Percentiles rank a stretch among this genome's conserved stretches.
Conservation (phyloP, 1,140 invertebrate species). For the Leptopilina boulardi region DNA sequence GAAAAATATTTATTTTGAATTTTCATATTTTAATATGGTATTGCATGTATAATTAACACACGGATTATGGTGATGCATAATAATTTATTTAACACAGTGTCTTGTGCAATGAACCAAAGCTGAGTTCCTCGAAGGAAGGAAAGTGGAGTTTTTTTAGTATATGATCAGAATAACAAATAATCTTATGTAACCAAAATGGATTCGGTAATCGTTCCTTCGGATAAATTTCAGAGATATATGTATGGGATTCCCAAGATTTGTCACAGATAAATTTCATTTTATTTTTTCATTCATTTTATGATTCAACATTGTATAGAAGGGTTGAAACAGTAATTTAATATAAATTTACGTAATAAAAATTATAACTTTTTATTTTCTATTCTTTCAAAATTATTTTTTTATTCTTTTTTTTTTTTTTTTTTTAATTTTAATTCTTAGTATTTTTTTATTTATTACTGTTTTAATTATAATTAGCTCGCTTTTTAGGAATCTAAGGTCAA, state of each 20-base stretch:
- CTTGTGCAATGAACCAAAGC: constrained; percentile 2
- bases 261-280: neutral
- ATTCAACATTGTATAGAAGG: neutral
- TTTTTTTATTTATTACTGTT: too few species aligned
- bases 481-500: too few species aligned
- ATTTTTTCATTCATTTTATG: neutral
- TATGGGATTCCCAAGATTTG: constrained; percentile 4
- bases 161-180: constrained; percentile 28
- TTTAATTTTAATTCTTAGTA: too few species aligned
- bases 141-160: constrained; percentile 12
- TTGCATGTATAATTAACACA: neutral
- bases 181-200: neutral
- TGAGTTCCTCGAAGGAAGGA: constrained; percentile 12
- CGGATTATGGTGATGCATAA: neutral
- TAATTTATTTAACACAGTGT: neutral
- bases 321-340: too few species aligned
- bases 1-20: neutral
- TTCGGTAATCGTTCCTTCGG: neutral
- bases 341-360: too few species aligned
- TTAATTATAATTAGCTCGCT: too few species aligned
- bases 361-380: too few species aligned
- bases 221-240: neutral
- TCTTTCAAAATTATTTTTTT: neutral
- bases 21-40: neutral
- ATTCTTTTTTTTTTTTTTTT: too few species aligned